Percentiles rank a stretch among this genome's conserved stretches.
These are phyloP conservation scores for Plagiodera versicolora DNA, from an alignment of 2,888 invertebrate genomes.

Conservation along the genomic window DNA sequence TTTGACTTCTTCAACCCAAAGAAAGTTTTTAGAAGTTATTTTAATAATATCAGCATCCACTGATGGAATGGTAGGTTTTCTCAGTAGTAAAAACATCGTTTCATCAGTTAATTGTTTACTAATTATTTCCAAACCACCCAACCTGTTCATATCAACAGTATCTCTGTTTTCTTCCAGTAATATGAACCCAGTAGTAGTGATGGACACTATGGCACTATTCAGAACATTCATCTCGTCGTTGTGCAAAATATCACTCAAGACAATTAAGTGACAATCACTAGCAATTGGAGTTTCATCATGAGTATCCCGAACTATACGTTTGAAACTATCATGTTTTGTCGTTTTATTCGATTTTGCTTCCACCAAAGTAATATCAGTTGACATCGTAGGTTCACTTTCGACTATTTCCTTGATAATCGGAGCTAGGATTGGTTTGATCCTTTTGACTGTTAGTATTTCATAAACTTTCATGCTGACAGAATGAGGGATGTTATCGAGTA, in stretches of 20 bases:
- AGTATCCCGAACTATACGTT: constrained; percentile 67
- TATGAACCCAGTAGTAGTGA: constrained; percentile 72
- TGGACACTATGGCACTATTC: constrained; percentile 61
- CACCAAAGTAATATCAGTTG: constrained; percentile 51
- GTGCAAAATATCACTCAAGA: constrained; percentile 67
- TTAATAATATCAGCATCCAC: constrained; percentile 60
- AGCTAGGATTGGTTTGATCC: constrained; percentile 67
- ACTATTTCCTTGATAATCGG: constrained; percentile 64
- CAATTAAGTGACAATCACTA: constrained; percentile 68
- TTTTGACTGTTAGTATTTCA: constrained; percentile 68
- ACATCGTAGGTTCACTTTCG: constrained; percentile 69
- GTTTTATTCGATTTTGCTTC: constrained; percentile 58
- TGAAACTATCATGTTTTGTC: constrained; percentile 63
- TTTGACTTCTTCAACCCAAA: constrained; percentile 83
- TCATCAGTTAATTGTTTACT: constrained; percentile 66
- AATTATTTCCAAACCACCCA: constrained; percentile 59
- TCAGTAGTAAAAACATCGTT: constrained; percentile 68
- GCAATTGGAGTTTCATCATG: constrained; percentile 62
- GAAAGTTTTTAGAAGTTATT: constrained; percentile 69
- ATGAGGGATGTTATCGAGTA: constrained; percentile 73
- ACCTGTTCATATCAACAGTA: constrained; percentile 50
- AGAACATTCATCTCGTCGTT: constrained; percentile 60
- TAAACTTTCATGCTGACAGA: constrained; percentile 71
- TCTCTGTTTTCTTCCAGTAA: constrained; percentile 71
- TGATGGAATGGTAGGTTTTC: constrained; percentile 57